Conservation (phyloP, 2,888 invertebrate genomes). For the Amitus sp. region DNA sequence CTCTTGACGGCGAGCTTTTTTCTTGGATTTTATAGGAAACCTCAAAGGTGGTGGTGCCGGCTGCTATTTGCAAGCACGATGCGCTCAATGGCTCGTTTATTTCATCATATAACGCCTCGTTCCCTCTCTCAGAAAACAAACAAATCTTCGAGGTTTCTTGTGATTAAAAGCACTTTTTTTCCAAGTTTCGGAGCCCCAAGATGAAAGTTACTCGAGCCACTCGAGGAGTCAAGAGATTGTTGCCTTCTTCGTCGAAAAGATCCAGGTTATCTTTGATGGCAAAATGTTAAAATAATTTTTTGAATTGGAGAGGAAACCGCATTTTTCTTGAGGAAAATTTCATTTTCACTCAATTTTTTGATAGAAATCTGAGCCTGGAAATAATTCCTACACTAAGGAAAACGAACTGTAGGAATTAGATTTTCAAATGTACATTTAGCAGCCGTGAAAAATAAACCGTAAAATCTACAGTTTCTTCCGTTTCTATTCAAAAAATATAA, state of each 20-base stretch:
- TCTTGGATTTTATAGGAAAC: neutral
- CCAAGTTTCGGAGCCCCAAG: neutral
- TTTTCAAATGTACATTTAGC: too few relatives aligned
- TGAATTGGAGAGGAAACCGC: too few relatives aligned
- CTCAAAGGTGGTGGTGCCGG: neutral
- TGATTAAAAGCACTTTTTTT: neutral
- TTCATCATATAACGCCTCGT: conserved; percentile 21
- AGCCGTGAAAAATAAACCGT: too few relatives aligned
- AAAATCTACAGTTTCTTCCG: too few relatives aligned
- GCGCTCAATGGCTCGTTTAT: conserved; percentile 27
- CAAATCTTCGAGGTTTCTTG: conserved; percentile 6
- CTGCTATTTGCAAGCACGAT: conserved; percentile 3
- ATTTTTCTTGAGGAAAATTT: too few relatives aligned
- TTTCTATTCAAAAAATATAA: too few relatives aligned
- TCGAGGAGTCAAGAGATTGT: neutral
- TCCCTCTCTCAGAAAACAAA: conserved; percentile 2
- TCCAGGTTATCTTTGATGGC: too few relatives aligned
- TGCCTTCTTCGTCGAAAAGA: too few relatives aligned
- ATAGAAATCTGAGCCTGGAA: neutral
- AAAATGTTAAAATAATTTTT: neutral
- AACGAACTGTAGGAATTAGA: too few relatives aligned
- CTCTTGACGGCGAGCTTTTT: neutral
- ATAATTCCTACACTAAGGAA: neutral
- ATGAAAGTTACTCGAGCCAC: too few relatives aligned
- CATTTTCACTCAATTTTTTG: neutral